Evolutionary conservation across 2,888 invertebrate genomes (phyloP), one percentile per base, ranked within the genome.

Genomic region (Colletes collaris): DNA sequence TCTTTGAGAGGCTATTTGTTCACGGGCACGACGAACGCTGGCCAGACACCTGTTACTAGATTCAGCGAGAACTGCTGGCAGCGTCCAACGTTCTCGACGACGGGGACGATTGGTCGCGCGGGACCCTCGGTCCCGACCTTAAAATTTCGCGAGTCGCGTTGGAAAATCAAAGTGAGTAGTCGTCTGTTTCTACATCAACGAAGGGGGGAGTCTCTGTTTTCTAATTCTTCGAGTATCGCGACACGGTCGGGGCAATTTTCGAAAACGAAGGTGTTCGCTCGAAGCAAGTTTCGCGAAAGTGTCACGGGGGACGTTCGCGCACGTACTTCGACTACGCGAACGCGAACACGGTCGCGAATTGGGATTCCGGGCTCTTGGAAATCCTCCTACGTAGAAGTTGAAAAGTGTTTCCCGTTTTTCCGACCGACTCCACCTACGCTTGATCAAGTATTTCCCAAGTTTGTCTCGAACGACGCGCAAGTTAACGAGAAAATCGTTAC

Each of bases 41-140:
- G 74, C 76, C 81, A 72, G 82, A 86, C 86, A 86, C 86, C 86
- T 86, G 86, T 86, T 86, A 84, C 84, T 71, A 69, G 19, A 60
- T 52, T 66, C 72, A 8, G 50, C 49, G 27, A 74, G 67, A 63
- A 68, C 71, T 56, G 50, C 37, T 52, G 62, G 7, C 74, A 56
- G 60, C 64, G 66, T 55, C 10, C 53, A 66, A 52, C 27, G 63
- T 64, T 65, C 40, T 67, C 64, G 67, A 69, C 70, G 85, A 64
- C 56, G 71, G 67, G 19, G 63, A 46, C 40, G 40, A 40, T 40
- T 40, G 27, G 27, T 27, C 27, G 27, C 27, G 27, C 27, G 27
- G 27, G 27, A 27, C 27, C 27, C 27, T 27, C 27, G 27, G 27
- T 27, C 27, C 27, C 27, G 27, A 27, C 27, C 27, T 27, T 27